These are phyloP conservation scores for Chrysocyon brachyurus DNA, from an alignment of 2,797 vertebrate genomes.

Conservation along the genomic window DNA sequence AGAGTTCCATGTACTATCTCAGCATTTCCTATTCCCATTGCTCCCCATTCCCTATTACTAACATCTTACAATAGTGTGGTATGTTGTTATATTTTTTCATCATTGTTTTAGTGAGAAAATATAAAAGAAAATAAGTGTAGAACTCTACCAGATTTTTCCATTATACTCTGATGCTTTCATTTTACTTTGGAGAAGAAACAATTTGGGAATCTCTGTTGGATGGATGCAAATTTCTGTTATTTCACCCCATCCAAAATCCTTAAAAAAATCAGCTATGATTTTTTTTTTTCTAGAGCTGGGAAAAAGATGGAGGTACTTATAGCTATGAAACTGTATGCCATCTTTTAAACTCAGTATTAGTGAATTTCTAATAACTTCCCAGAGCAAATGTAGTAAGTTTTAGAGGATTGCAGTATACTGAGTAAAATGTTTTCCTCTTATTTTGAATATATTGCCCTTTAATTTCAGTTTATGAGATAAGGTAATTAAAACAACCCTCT, in stretches of 20 bases:
- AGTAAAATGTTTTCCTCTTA: slow-evolving; percentile 40
- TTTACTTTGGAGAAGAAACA: not conserved
- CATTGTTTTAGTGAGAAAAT: not conserved
- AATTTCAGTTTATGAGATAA: slow-evolving; percentile 27
- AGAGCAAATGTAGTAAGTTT: slow-evolving; percentile 28
- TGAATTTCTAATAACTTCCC: not conserved
- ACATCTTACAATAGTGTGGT: not conserved
- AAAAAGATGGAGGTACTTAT: slow-evolving; percentile 8
- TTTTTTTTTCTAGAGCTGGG: not conserved
- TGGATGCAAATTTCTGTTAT: not conserved
- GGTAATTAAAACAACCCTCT: slow-evolving; percentile 5
- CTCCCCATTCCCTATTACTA: not conserved
- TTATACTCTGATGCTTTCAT: not conserved
- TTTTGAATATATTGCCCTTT: slow-evolving; percentile 7
- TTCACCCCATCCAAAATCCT: not conserved
- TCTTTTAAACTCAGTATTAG: slow-evolving; percentile 41
- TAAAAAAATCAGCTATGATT: not conserved
- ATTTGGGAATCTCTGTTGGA: not conserved
- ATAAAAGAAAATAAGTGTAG: not conserved
- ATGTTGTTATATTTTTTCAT: not conserved
- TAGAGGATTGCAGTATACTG: not conserved
- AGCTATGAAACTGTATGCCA: not conserved
- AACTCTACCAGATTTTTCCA: not conserved
- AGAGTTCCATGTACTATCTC: not conserved
- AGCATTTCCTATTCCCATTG: not conserved